These are phyloP conservation scores for Phalanger gymnotis DNA, from an alignment of 2,797 vertebrate genomes.

Conservation along the genomic window DNA sequence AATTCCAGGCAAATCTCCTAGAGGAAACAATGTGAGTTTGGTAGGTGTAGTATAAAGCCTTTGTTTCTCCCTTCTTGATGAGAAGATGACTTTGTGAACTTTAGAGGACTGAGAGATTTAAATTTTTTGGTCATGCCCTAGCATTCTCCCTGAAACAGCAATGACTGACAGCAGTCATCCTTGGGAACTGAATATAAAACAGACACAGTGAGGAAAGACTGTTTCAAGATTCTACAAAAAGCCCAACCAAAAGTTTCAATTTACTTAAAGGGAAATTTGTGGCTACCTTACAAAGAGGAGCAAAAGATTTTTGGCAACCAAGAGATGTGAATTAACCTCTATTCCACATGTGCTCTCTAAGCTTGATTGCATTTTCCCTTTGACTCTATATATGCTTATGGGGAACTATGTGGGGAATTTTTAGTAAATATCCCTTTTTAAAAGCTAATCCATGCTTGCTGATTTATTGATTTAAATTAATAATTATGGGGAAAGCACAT, in stretches of 20 bases:
- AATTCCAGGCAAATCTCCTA: background rate
- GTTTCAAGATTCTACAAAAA: background rate
- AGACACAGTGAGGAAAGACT: background rate
- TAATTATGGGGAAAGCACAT: background rate
- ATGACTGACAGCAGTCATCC: background rate
- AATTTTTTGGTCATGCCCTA: background rate
- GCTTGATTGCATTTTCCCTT: background rate
- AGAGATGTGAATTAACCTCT: background rate
- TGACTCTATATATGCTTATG: background rate
- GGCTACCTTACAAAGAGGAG: background rate
- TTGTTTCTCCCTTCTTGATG: background rate
- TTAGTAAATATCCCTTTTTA: background rate
- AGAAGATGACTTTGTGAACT: background rate
- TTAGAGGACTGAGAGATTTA: background rate
- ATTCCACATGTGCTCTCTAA: background rate
- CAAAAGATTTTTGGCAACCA: background rate
- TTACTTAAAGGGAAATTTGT: background rate
- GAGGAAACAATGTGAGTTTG: background rate
- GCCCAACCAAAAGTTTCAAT: background rate
- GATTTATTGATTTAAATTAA: background rate
- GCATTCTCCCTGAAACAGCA: background rate
- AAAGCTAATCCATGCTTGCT: background rate
- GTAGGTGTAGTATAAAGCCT: background rate
- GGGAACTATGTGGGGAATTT: background rate
- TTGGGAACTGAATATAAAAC: background rate